Base-by-base conservation (phyloP, 2,113 vertebrate species). In the Orthonyx spaldingii region DNA sequence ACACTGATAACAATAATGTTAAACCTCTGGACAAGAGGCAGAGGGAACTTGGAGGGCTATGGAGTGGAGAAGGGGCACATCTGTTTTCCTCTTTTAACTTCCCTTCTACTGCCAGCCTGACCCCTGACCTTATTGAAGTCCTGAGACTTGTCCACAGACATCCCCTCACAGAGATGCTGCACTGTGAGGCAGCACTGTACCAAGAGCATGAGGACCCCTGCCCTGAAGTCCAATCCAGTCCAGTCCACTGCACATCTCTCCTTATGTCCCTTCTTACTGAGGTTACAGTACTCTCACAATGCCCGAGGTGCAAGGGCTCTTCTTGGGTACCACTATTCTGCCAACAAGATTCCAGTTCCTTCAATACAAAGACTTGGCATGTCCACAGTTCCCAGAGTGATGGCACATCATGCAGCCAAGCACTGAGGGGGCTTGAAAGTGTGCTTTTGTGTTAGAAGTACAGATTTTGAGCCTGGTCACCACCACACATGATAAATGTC, bases 311-410 rank as follows among this genome's bases (percentile, higher is more conserved):
- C 21, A n/a, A 23, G 50, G 47, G 27, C 46, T 70, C 78, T 87
- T 41, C 26, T 39, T 3, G 5, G 41, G 56, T 14, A 27, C 5
- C 13, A 2, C 44, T 23, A 0, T 10, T 52, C 44, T 41, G 28
- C 46, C 52, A 44, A 23, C 21, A 23, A 3, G 0, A 11, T 23
- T 53, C 65, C 56, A 27, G 14, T 15, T 74, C 44, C 53, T 83
- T 16, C 50, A 15, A 0, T 7, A 30, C 39, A 23, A 74, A 82
- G 28, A 6, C 63, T 69, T 19, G 3, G 16, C 46, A 24, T 0
- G 0, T 37, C n/a, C 14, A 3, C 4, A 4, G 28, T 6, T 80
- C 68, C 76, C 39, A 16, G 57, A 33, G 28, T 11, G 56, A 27
- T 14, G 41, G 10, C 33, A 46, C 47, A 53, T 13, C 1, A 0